phyloP scores from a whole-genome alignment of 2,113 vertebrate species.

The Psilopogon haemacephalus region DNA sequence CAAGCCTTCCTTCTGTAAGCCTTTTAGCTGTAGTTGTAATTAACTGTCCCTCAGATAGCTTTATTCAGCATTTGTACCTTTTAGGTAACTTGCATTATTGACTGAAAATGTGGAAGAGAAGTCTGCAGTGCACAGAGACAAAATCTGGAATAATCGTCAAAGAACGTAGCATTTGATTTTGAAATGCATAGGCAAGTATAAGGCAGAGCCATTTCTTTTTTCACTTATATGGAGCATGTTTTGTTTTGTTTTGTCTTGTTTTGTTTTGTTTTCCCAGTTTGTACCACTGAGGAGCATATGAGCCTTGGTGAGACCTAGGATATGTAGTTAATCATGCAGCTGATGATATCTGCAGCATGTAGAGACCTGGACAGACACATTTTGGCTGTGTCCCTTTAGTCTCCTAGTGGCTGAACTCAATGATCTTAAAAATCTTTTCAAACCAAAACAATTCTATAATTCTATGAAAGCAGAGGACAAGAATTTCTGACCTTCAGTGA shows the following conservation, averaged over 20 bases:
- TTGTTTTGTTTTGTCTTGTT: background rate
- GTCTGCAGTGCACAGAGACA: background rate
- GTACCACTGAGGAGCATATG: rapidly evolving
- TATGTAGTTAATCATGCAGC: rapidly evolving
- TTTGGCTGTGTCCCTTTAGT: background rate
- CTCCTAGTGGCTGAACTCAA: background rate
- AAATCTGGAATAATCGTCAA: background rate
- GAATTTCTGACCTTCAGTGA: background rate
- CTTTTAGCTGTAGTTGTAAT: background rate
- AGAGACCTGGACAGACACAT: background rate
- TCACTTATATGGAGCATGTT: rapidly evolving
- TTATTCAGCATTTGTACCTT: background rate
- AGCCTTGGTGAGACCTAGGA: background rate
- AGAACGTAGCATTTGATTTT: background rate
- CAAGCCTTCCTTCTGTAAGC: background rate
- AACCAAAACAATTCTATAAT: no score
- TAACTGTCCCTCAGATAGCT: background rate
- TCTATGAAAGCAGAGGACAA: background rate
- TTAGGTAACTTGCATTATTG: background rate
- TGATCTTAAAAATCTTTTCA: no score
- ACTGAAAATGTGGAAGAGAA: background rate
- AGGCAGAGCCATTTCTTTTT: background rate
- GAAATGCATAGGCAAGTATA: background rate
- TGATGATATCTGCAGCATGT: background rate
- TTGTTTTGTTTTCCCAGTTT: background rate